Evolutionary conservation across 2,888 invertebrate genomes (phyloP).

Genomic region (Biston stratarius): DNA sequence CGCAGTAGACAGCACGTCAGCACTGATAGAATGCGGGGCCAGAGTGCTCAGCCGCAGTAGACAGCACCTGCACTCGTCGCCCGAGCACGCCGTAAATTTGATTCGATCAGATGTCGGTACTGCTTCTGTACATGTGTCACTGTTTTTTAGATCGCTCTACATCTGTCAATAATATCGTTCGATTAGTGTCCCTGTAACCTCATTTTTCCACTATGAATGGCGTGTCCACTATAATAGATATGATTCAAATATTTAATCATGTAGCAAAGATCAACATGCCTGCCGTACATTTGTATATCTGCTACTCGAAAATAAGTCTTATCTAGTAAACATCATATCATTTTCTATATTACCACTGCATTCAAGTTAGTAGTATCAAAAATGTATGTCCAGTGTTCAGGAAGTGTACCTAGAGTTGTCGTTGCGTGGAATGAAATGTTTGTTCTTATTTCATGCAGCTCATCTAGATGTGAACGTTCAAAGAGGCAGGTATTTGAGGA

Average conservation of each 20-base stretch:
- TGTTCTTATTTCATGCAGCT: slow-evolving; percentile 43
- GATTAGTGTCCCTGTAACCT: slow-evolving; percentile 11
- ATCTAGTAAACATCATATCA: too few species aligned
- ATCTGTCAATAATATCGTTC: slow-evolving; percentile 11
- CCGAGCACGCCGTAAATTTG: slow-evolving; percentile 24
- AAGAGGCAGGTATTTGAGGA: slow-evolving; percentile 40
- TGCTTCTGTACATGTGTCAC: slow-evolving; percentile 10
- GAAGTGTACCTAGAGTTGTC: neutral
- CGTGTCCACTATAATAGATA: slow-evolving; percentile 4
- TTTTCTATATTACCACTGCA: too few species aligned
- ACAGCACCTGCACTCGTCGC: slow-evolving; percentile 24
- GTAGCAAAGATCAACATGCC: neutral
- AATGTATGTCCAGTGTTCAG: too few species aligned
- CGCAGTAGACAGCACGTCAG: slow-evolving; percentile 20
- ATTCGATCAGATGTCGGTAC: slow-evolving; percentile 25
- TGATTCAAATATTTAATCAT: neutral
- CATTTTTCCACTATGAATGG: neutral
- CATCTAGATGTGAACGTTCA: slow-evolving; percentile 38
- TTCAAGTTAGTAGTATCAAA: too few species aligned
- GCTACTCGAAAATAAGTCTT: too few species aligned
- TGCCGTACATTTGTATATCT: too few species aligned
- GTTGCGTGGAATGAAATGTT: slow-evolving; percentile 28
- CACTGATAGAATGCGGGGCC: slow-evolving; percentile 34
- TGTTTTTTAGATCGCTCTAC: slow-evolving; percentile 18
- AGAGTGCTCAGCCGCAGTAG: slow-evolving; percentile 26